A percentile compares a stretch with the other conserved stretches of the same genome.
These are phyloP conservation scores for Spermophilus dauricus DNA, from an alignment of 2,113 vertebrate species.

Conservation along the genomic window DNA sequence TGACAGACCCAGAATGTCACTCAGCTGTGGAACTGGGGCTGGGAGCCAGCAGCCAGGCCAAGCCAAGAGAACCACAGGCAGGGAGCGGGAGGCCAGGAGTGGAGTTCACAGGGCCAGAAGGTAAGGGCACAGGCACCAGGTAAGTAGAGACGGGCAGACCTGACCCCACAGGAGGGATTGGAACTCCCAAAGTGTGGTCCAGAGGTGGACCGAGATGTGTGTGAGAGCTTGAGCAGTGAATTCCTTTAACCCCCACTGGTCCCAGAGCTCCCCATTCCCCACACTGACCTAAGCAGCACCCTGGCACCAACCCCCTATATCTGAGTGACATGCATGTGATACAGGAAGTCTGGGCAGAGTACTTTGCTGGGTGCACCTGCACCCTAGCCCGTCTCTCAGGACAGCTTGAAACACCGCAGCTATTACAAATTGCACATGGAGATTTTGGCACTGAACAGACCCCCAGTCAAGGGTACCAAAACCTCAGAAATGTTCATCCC, in stretches of 20 bases:
- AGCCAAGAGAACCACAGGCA: background rate
- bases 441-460: background rate
- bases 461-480: background rate
- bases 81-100: background rate
- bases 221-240: accelerated
- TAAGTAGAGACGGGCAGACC: no score
- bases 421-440: background rate
- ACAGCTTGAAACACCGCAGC: background rate
- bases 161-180: no score
- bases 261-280: no score
- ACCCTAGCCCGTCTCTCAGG: background rate
- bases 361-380: background rate
- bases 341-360: background rate
- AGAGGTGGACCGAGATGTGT: no score
- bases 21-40: background rate
- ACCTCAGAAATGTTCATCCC: background rate
- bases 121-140: background rate
- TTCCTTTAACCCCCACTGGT: background rate
- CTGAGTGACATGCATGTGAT: no score
- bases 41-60: background rate
- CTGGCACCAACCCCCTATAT: background rate
- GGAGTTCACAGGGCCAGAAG: background rate
- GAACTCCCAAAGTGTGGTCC: background rate
- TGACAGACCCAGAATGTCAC: background rate
- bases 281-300: background rate